These are phyloP conservation scores for Bellardia pandia DNA, from an alignment of 2,888 invertebrate genomes.

Conservation along the genomic window DNA sequence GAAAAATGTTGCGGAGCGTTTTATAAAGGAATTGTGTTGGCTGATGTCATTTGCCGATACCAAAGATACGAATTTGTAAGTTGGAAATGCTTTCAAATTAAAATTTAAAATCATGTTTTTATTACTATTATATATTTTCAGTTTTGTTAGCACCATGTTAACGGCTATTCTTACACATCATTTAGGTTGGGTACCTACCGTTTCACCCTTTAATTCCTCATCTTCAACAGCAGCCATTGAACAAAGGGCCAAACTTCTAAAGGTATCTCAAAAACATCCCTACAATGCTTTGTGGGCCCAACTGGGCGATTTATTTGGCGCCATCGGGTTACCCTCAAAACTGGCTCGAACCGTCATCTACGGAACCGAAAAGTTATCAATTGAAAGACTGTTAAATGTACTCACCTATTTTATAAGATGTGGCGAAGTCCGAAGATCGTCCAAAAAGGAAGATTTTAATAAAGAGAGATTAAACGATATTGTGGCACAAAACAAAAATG, in stretches of 20 bases:
- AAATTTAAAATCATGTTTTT: background rate
- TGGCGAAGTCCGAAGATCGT: slow-evolving; percentile 87
- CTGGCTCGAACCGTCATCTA: slow-evolving; percentile 92
- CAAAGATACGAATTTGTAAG: slow-evolving; percentile 96
- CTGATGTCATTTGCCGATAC: slow-evolving; percentile 90
- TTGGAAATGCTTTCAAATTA: slow-evolving; percentile 74
- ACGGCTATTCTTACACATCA: slow-evolving; percentile 95
- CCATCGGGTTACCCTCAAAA: slow-evolving; percentile 91
- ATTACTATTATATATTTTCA: slow-evolving; percentile 84
- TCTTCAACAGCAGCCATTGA: slow-evolving; percentile 80
- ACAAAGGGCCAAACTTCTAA: slow-evolving; percentile 85
- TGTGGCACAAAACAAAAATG: slow-evolving; percentile 75
- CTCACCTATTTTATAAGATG: slow-evolving; percentile 95
- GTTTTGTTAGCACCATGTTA: slow-evolving; percentile 94
- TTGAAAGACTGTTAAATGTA: slow-evolving; percentile 90
- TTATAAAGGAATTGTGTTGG: slow-evolving; percentile 87
- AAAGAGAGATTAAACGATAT: slow-evolving; percentile 80
- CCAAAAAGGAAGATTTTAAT: slow-evolving; percentile 83
- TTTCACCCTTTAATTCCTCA: slow-evolving; percentile 84
- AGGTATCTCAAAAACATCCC: slow-evolving; percentile 87
- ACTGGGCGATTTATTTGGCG: slow-evolving; percentile 93
- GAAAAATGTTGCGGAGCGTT: slow-evolving; percentile 84
- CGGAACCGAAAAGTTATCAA: slow-evolving; percentile 87
- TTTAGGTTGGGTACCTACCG: slow-evolving; percentile 95
- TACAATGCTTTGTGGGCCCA: slow-evolving; percentile 97